Evolutionary conservation across 2,113 vertebrate species (phyloP).

Genomic region (Rhabdornis inornatus): DNA sequence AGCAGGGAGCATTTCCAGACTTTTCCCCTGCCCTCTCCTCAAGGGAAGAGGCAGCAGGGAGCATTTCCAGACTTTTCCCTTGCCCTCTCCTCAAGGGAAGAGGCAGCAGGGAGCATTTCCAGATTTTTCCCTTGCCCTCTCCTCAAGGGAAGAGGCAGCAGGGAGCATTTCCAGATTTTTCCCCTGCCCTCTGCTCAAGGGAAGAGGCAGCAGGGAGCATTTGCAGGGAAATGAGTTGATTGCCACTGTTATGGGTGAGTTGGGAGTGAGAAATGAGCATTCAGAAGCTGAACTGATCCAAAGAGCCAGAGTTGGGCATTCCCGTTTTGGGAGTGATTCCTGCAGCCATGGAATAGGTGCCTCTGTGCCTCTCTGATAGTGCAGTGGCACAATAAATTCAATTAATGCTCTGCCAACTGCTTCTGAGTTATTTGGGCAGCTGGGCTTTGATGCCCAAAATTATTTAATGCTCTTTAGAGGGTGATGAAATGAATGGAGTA

Average conservation of each 20-base stretch:
- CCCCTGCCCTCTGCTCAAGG: background rate
- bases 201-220: background rate
- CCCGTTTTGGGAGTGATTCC: background rate
- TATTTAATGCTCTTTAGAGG: background rate
- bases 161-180: background rate
- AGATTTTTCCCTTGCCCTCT: background rate
- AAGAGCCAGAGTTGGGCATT: background rate
- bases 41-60: background rate
- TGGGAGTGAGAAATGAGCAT: background rate
- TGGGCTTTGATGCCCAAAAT: background rate
- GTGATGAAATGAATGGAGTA: background rate
- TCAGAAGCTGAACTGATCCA: background rate
- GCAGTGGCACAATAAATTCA: background rate
- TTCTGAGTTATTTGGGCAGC: background rate
- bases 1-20: background rate
- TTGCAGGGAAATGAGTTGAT: background rate
- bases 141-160: background rate
- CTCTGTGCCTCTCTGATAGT: background rate
- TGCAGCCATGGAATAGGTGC: background rate
- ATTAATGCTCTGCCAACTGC: background rate
- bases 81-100: no score
- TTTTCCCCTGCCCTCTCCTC: background rate
- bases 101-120: no score
- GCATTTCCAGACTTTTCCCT: background rate
- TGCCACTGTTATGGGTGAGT: background rate